phyloP scores from a whole-genome alignment of 2,888 invertebrate species.

The Eledona agricola region DNA sequence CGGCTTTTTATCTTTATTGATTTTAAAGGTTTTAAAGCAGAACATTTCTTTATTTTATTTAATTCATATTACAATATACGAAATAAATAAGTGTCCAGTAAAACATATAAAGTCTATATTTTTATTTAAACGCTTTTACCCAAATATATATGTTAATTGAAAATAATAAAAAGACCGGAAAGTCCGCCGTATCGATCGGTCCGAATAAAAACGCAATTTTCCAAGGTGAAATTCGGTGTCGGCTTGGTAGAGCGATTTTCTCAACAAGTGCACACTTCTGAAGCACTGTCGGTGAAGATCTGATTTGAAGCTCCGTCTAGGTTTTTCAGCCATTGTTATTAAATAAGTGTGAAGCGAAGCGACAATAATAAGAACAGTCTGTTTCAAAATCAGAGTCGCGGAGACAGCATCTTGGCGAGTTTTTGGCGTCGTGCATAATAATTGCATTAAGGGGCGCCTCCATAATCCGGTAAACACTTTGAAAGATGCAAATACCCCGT shows the following conservation, averaged over 20 bases:
- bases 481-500: conserved; percentile 52
- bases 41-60: too few species aligned
- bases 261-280: conserved; percentile 35
- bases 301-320: conserved; percentile 46
- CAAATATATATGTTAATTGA: too few species aligned
- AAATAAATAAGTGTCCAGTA: too few species aligned
- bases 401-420: too few species aligned
- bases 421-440: conserved; percentile 27
- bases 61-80: too few species aligned
- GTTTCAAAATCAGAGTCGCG: conserved; percentile 48
- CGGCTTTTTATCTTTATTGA: too few species aligned
- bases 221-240: conserved; percentile 20
- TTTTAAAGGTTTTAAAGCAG: too few species aligned
- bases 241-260: conserved; percentile 29
- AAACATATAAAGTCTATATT: too few species aligned
- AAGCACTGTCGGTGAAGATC: conserved; percentile 28
- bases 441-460: conserved; percentile 30
- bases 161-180: too few species aligned
- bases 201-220: conserved; percentile 29
- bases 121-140: too few species aligned
- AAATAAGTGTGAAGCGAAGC: conserved; percentile 59
- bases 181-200: conserved; percentile 17
- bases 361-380: conserved; percentile 55
- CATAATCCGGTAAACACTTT: conserved; percentile 36
- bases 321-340: conserved; percentile 56